Base-by-base conservation (phyloP, 2,888 invertebrate species). In the Hoplodrina ambigua region DNA sequence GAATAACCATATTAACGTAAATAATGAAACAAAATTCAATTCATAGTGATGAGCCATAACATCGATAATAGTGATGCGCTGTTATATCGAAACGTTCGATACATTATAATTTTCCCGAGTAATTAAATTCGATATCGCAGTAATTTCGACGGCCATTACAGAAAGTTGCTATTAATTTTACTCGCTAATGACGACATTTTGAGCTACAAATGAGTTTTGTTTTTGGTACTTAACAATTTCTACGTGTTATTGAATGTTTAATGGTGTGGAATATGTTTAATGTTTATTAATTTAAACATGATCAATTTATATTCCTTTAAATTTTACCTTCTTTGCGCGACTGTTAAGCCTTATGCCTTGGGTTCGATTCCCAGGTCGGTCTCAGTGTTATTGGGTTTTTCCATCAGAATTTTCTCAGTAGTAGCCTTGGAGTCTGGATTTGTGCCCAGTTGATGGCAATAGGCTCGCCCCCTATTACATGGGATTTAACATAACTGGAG, bases 51-150 rank as follows among this genome's bases (percentile, higher is more conserved):
- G 54, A 15, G 53, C 46, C 52, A 33, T 19, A 49, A 46, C 49
- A 54, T 55, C 54, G 41, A 75, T 52, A 65, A 55, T 59, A 66
- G 68, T 79, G 62, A 60, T 56, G 75, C 49, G 62, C 67, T 33
- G 30, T 74, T 74, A 74, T 49, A 69, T 53, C 69, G 49, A 77
- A 78, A 71, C 55, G 76, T 30, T 76, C 57, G 69, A 68, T 69
- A 65, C 61, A 80, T 69, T 69, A 72, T 77, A 69, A 81, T 79
- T 75, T 82, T 66, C 63, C 53, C 64, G 69, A 74, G 80, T 86
- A 86, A 89, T 88, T 88, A 89, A 88, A 86, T 87, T 85, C 75
- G 84, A 88, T 87, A 87, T 85, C 80, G 79, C 64, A 56, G 80
- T 82, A 84, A 83, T 84, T 80, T 74, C 76, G 68, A 65, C 66